phyloP scores from a whole-genome alignment of 2,888 invertebrate species.

The Pocota personata region DNA sequence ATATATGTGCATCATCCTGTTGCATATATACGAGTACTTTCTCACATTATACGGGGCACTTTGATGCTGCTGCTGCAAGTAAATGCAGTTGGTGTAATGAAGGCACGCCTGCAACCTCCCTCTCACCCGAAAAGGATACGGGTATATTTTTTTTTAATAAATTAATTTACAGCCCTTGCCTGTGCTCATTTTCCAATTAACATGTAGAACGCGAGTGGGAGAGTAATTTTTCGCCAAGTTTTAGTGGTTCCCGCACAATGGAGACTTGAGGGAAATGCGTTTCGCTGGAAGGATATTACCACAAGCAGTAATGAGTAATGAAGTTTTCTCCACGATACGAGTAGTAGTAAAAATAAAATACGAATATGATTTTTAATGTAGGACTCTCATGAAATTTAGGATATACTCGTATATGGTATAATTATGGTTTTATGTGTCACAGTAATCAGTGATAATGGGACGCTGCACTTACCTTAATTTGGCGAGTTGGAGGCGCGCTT shows the following conservation, averaged over 20 bases:
- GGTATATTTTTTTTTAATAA: constrained; percentile 37
- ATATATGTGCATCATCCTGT: not conserved
- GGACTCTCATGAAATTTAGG: constrained; percentile 35
- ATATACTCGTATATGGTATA: constrained; percentile 18
- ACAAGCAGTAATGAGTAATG: constrained; percentile 43
- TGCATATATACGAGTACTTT: constrained; percentile 17
- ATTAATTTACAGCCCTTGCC: constrained; percentile 51
- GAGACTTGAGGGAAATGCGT: constrained; percentile 15
- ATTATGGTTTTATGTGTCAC: constrained; percentile 52
- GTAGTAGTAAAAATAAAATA: constrained; percentile 42
- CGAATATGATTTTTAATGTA: constrained; percentile 41
- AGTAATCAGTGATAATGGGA: constrained; percentile 54
- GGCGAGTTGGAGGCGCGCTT: not conserved
- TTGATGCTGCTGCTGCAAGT: constrained; percentile 3
- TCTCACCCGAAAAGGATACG: constrained; percentile 8
- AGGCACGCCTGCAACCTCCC: not conserved
- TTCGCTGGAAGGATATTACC: constrained; percentile 27
- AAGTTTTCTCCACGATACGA: constrained; percentile 40
- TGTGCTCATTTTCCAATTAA: constrained; percentile 25
- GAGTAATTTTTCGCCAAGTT: not conserved
- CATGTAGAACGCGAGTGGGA: not conserved
- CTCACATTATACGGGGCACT: constrained; percentile 2
- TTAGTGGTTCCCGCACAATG: not conserved
- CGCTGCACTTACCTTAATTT: constrained; percentile 49
- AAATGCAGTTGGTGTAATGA: constrained; percentile 58